Base-by-base conservation (phyloP, 2,797 vertebrate species). In the Parambassis ranga region DNA sequence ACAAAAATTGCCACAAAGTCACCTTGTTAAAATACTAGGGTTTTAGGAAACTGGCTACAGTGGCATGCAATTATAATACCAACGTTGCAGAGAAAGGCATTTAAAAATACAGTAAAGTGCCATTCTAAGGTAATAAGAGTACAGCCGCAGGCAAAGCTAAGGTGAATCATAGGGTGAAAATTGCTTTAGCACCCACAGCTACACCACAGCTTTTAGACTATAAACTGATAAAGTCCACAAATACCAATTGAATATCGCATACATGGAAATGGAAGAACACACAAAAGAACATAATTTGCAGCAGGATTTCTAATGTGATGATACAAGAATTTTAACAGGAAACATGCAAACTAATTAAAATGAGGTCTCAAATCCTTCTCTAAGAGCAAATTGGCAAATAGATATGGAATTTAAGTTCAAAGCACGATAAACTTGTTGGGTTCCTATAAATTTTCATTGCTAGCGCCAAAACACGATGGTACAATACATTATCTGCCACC, bases 1-100 rank as follows among this genome's bases (percentile, higher is more conserved):
- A 47, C 10, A 51, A 33, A 75, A 85, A 66, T 38, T 51, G 63
- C 44, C 57, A 77, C 69, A 87, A 82, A 81, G 84, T 85, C 84
- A 87, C 84, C 82, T 82, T 88, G 71, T 62, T 72, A 46, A 63
- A 78, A 84, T 28, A 62, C 57, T 19, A 31, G 27, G 42, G 50
- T 65, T 71, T 65, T 39, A 35, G 30, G 50, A 65, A 74, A 68
- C 11, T 28, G 32, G 55, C 39, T 79, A 52, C 53, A 61, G 50
- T 23, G 3, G 42, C 57, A 60, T 42, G 53, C 35, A 79, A 80
- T 77, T 70, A 65, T 42, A 76, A 82, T 74, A 72, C 62, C 55
- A 23, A 39, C 2, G 8, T 27, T 53, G 42, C 60, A 64, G 22
- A 68, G 60, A 62, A 44, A 62, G 53, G 11, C 33, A 49, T 58